These are phyloP conservation scores for Antheraea yamamai DNA, from an alignment of 2,888 invertebrate species.

Conservation along the genomic window DNA sequence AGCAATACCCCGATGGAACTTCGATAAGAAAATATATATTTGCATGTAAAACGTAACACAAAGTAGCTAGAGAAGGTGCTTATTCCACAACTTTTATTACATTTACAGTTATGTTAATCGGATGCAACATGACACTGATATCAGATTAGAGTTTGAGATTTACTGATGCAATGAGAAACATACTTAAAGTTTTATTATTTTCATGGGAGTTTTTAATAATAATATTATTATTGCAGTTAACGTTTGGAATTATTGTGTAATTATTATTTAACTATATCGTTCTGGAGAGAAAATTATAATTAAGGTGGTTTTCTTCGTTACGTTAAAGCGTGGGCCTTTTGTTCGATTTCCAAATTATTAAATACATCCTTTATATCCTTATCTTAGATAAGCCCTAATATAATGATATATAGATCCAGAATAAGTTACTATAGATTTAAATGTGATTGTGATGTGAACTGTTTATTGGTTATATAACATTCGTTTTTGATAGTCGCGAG, in stretches of 20 bases:
- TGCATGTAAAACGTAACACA: conserved; percentile 71
- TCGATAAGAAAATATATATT: conserved; percentile 74
- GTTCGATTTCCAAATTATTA: neutral
- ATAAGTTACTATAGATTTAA: neutral
- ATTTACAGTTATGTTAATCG: conserved; percentile 73
- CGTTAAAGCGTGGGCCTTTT: neutral
- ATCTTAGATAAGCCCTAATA: neutral
- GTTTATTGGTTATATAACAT: neutral
- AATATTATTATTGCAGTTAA: neutral
- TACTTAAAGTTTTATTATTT: conserved; percentile 5
- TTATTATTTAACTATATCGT: neutral
- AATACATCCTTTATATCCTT: neutral
- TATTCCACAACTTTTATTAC: conserved; percentile 67
- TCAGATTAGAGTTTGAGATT: conserved; percentile 73
- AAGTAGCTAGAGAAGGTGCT: conserved; percentile 60
- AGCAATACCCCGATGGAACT: conserved; percentile 59
- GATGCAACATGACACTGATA: conserved; percentile 78
- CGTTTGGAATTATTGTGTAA: neutral
- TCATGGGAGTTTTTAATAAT: neutral
- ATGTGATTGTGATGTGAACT: too few relatives aligned
- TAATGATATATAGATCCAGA: neutral
- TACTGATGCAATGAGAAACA: conserved; percentile 32
- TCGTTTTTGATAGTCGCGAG: conserved; percentile 14
- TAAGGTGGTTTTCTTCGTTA: neutral
- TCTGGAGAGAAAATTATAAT: neutral